Base-by-base conservation (phyloP, 2,113 vertebrate species). In the Lagopus leucura region DNA sequence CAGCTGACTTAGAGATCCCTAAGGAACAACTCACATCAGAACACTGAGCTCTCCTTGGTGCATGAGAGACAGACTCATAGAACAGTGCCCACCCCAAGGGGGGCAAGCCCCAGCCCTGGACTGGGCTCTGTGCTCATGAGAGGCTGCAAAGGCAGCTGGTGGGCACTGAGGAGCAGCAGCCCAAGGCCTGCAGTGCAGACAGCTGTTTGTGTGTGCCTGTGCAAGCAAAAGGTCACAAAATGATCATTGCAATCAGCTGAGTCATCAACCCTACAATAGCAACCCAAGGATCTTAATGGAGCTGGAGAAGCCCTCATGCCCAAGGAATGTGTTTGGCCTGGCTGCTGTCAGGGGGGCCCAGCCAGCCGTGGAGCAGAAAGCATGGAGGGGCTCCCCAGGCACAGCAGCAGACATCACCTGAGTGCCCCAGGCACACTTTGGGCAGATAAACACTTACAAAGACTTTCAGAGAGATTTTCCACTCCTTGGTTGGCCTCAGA, bases 141-240 rank as follows among this genome's bases (percentile, higher is more conserved):
- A 54, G 57, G 43, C 48, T 82, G 34, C 43, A 38, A 57, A 61
- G 79, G 72, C 64, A 65, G 30, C 13, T 8, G 7, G 3, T 0
- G 2, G 55, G 27, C 43, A 34, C 4, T 0, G 2, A 75, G 65
- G 25, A 86, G 64, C 32, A 70, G 55, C 38, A 71, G 52, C 20
- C 38, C 43, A 61, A 52, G 43, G 38, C 74, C 57, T 86, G 58
- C 85, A 20, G 50, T 28, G 11, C 43, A 79, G 69, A 27, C 65
- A 76, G 58, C n/a, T 32, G 60, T 83, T 88, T 94, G 76, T 27
- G 54, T 75, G 20, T 6, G 1, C 74, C 74, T 87, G 60, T 83
- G 83, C 61, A 91, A 96, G 75, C 60, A 78, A 88, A 93, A 82
- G 81, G 83, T 89, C 91, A 93, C 19, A 77, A 91, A 94, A 92